These are phyloP conservation scores for Cephus rjabovi DNA, from an alignment of 2,888 invertebrate genomes.

Conservation along the genomic window DNA sequence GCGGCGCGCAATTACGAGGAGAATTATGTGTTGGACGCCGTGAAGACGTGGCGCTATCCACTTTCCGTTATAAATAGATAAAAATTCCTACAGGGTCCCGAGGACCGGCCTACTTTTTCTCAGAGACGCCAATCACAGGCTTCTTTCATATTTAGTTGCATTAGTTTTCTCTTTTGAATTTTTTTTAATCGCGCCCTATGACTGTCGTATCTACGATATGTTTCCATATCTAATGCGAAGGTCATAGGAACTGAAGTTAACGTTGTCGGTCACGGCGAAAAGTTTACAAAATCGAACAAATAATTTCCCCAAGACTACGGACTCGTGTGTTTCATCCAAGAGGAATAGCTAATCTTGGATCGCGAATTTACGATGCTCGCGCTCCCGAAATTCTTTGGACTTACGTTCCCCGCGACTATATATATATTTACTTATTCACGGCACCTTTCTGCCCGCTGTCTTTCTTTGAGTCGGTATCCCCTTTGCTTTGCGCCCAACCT, in stretches of 20 bases:
- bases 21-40: not conserved
- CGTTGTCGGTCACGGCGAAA: not conserved
- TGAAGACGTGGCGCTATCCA: not conserved
- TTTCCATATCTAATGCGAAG: not conserved
- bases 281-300: not conserved
- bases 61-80: not conserved
- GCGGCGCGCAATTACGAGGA: not conserved
- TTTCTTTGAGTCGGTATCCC: not conserved
- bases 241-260: not conserved
- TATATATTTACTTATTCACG: not conserved
- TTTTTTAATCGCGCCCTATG: not conserved
- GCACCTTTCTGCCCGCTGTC: not conserved
- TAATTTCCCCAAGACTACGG: not conserved
- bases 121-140: not conserved
- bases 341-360: not conserved
- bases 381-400: not conserved
- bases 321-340: not conserved
- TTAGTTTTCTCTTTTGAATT: not conserved
- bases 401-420: not conserved
- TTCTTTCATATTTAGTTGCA: not conserved
- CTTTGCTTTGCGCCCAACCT: not conserved
- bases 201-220: no score
- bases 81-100: not conserved
- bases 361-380: not conserved
- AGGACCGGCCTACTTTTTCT: not conserved